Base-by-base conservation (phyloP, 2,888 invertebrate genomes). In the Leptura quadrifasciata region DNA sequence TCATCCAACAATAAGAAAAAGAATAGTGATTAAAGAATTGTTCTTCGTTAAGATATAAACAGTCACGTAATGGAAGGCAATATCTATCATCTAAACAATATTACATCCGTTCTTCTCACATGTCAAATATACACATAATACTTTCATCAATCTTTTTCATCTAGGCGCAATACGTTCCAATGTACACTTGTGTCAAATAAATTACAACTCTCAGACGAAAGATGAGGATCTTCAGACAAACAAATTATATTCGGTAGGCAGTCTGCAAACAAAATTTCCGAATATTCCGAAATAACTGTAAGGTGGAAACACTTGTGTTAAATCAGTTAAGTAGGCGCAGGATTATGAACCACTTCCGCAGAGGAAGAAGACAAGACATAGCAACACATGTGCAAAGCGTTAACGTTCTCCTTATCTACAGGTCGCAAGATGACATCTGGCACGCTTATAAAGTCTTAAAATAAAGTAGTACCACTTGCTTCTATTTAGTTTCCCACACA, bases 271-370 rank as follows among this genome's bases (percentile, higher is more conserved):
- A 17, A 61, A n/a, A 65, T 74, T 68, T 74, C 74, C 69, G 54
- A 74, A 69, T 61, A 47, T 68, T 55, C 61, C 47, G 67, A 67
- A 68, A 69, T 31, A 68, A 54, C 55, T 54, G 8, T 17, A 67
- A 72, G 52, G 65, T 58, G 24, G 74, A 76, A 75, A 79, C 80
- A 80, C 80, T 80, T 80, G 80, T 52, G 76, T 74, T 68, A 68
- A 69, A 77, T 77, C 75, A 75, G 64, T 54, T 76, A 74, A 75
- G 77, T 73, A 74, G 76, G 73, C 77, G 78, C 75, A 74, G 74
- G 76, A 76, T 76, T 79, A 71, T 64, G 77, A 78, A 80, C 78
- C 73, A 85, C 85, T 85, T 85, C 84, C 85, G 82, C 79, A 80
- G 79, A 79, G 78, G 79, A 75, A 81, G 79, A 75, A 20, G 47